Base-by-base conservation (phyloP, 2,888 invertebrate genomes). In the Tryphoninae sp. region DNA sequence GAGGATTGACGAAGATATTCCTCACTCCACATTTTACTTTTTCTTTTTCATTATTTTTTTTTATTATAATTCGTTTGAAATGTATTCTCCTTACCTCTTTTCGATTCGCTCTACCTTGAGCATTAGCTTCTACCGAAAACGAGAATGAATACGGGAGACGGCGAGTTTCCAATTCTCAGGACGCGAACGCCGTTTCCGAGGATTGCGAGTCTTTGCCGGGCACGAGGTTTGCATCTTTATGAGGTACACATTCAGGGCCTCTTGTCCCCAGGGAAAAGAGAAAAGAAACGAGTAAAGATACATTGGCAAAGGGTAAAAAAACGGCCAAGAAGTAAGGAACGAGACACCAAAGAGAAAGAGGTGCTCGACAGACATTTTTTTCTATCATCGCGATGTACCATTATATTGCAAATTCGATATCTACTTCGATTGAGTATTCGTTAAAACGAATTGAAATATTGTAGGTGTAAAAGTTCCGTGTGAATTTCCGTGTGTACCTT, bases 141-240 rank as follows among this genome's bases (percentile, higher is more conserved):
- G 72, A 85, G 83, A 86, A 86, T 86, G 83, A 86, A 86, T 84
- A 74, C 78, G 33, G 77, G 33, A 58, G 78, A 74, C 40, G 55
- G 45, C 49, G 73, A 80, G 75, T 62, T 73, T 62, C 62, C 19
- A 53, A 73, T 62, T 61, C 51, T 73, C 33, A 26, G 19, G 16
- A 42, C 7, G 11, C 42, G 42, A 64, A 64, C 64, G 59, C 49
- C 78, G 81, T 85, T 81, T 82, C 16, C 7, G 16, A 73, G 61
- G 51, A 16, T 53, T 51, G 11, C 33, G 45, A 19, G 67, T 67
- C 19, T 42, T 19, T 45, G 45, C n/a, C 53, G 1, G 23, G 16
- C 16, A 61, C 7, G 61, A 72, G 26, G 45, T 61, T 72, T 59
- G 61, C 55, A 69, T 33, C 19, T 69, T 40, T 55, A 40, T 40